Percentiles rank a stretch among this genome's conserved stretches.
phyloP scores from a whole-genome alignment of 2,113 vertebrate species.

The Lipotes vexillifer region DNA sequence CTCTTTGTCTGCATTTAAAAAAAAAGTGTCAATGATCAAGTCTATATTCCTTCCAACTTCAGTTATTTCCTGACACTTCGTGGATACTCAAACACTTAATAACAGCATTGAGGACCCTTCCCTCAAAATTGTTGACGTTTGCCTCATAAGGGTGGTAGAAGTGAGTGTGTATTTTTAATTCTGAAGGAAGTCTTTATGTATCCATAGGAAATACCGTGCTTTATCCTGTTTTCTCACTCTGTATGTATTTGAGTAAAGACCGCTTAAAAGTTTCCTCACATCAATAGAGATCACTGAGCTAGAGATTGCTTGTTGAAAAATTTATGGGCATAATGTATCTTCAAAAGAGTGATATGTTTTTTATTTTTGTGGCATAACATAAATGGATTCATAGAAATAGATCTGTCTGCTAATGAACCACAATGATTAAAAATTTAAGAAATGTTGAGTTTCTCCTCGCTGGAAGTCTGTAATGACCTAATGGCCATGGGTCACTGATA shows the following conservation, averaged over 20 bases:
- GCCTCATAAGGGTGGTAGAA: not conserved
- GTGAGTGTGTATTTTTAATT: not conserved
- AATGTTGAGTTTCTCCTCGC: not conserved
- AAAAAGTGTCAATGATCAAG: not conserved
- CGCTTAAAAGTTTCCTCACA: conserved; percentile 9
- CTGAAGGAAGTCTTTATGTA: not conserved
- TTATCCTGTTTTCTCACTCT: not conserved
- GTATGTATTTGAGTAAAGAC: not conserved
- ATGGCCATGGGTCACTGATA: no score
- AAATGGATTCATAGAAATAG: not conserved
- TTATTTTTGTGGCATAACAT: not conserved
- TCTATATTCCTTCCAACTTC: not conserved
- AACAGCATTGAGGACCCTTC: not conserved
- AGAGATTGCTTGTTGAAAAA: not conserved
- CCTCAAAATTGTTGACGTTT: not conserved
- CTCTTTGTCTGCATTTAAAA: not conserved
- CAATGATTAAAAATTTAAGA: not conserved
- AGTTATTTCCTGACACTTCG: not conserved
- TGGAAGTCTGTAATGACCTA: not conserved
- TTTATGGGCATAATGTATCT: not conserved
- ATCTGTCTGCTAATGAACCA: not conserved
- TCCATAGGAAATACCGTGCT: not conserved
- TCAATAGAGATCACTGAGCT: not conserved
- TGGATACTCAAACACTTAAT: not conserved
- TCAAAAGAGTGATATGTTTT: not conserved